Percentiles rank a stretch among this genome's conserved stretches.
These are phyloP conservation scores for Ptychoptera contaminata DNA, from an alignment of 2,888 invertebrate species.

Conservation along the genomic window DNA sequence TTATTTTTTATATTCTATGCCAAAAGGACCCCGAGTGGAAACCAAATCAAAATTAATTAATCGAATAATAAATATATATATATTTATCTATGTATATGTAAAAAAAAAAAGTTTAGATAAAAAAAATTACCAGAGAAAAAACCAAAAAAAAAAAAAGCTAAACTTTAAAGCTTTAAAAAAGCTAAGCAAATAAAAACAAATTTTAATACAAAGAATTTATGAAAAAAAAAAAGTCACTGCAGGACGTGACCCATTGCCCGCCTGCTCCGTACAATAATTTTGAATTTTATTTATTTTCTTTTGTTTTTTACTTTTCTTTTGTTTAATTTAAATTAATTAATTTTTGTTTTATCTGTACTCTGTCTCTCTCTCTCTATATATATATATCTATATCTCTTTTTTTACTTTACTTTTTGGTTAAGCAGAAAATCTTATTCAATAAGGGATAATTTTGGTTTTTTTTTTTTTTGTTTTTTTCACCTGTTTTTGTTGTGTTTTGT, in stretches of 20 bases:
- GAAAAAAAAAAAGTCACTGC: slow-evolving; percentile 44
- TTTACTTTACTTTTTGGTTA: too few relatives aligned
- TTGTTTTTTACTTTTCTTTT: too few relatives aligned
- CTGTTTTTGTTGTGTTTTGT: slow-evolving; percentile 6
- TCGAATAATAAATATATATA: too few relatives aligned
- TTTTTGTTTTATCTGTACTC: too few relatives aligned
- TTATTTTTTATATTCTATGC: slow-evolving; percentile 7
- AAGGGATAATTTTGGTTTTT: too few relatives aligned
- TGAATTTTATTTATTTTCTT: not conserved
- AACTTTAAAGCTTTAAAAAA: too few relatives aligned
- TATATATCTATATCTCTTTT: too few relatives aligned
- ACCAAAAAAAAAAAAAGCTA: not conserved
- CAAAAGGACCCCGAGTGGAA: slow-evolving; percentile 52
- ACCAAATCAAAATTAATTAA: slow-evolving; percentile 50
- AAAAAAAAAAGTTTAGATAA: too few relatives aligned
- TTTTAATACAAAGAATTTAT: slow-evolving; percentile 9
- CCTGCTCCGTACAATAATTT: slow-evolving; percentile 10
- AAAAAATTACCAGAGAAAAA: not conserved
- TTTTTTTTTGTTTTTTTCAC: slow-evolving; percentile 8
- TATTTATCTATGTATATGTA: too few relatives aligned
- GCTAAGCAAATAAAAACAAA: not conserved
- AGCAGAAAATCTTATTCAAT: too few relatives aligned
- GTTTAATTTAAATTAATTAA: too few relatives aligned
- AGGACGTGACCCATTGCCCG: slow-evolving; percentile 51
- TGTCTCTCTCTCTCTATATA: too few relatives aligned